Evolutionary conservation across 1,140 invertebrate genomes (phyloP).

Genomic region (Neelides sp.): DNA sequence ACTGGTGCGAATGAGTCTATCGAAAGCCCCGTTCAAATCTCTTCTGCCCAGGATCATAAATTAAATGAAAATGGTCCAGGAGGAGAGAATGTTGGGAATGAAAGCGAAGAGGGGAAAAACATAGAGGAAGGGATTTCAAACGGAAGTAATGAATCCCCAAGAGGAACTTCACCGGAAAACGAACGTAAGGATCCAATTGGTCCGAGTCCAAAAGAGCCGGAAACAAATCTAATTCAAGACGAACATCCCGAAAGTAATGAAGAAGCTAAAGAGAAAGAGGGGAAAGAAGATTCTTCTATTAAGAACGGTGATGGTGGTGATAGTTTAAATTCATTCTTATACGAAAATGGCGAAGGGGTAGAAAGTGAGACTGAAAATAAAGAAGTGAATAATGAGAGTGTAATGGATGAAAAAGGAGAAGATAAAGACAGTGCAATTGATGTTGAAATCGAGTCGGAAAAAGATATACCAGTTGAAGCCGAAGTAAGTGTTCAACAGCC

Average conservation of each 20-base stretch:
- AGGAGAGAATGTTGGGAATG: constrained; percentile 1
- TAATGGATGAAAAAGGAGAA: neutral
- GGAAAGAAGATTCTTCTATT: constrained; percentile 32
- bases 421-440: constrained; percentile 4
- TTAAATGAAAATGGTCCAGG: neutral
- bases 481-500: constrained; percentile 6
- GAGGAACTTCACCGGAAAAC: no score
- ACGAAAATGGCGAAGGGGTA: neutral
- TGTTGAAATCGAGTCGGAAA: constrained; percentile 4
- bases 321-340: constrained; percentile 1
- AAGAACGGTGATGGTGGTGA: neutral
- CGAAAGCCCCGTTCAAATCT: no score
- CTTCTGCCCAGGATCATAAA: no score
- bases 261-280: constrained; percentile 25
- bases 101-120: no score
- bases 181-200: no score
- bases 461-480: constrained; percentile 5
- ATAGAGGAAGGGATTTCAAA: no score
- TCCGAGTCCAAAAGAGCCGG: constrained; percentile 25
- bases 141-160: no score
- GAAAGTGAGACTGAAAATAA: neutral
- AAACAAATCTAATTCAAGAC: constrained; percentile 31
- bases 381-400: neutral
- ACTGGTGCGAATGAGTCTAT: no score
- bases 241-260: constrained; percentile 17